Percentiles rank a stretch among this genome's conserved stretches.
phyloP scores from a whole-genome alignment of 2,797 vertebrate genomes.

The Erpetoichthys calabaricus region DNA sequence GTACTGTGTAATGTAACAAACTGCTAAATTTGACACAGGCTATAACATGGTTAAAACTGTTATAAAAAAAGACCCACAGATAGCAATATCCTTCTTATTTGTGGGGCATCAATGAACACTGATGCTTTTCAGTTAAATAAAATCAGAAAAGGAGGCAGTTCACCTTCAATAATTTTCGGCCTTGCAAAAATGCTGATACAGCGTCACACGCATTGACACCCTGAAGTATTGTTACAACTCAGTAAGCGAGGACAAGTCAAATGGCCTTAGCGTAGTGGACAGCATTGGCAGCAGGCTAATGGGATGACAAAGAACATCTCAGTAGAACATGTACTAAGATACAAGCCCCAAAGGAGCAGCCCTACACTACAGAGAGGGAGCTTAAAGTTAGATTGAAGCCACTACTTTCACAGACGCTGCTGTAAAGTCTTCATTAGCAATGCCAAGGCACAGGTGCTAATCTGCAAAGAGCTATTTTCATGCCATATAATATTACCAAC shows the following conservation, averaged over 20 bases:
- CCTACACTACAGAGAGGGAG: slow-evolving; percentile 6
- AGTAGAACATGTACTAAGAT: slow-evolving; percentile 2
- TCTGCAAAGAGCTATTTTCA: slow-evolving; percentile 41
- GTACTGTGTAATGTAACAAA: neutral
- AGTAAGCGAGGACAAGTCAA: slow-evolving; percentile 25
- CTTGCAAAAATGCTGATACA: neutral
- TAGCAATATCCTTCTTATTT: neutral
- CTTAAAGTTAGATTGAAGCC: slow-evolving; percentile 31
- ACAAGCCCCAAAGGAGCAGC: slow-evolving; percentile 1
- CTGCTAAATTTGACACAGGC: neutral
- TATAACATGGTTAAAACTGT: neutral
- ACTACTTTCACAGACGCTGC: slow-evolving; percentile 46
- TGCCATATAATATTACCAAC: slow-evolving; percentile 54
- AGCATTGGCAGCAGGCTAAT: slow-evolving; percentile 20
- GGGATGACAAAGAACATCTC: slow-evolving; percentile 1
- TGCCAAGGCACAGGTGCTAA: slow-evolving; percentile 29
- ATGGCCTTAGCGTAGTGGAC: slow-evolving; percentile 25
- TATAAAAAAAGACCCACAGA: neutral
- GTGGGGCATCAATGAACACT: neutral
- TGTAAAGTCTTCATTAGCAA: slow-evolving; percentile 43
- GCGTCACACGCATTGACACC: neutral
- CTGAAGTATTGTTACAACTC: slow-evolving; percentile 17
- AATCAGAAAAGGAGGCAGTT: slow-evolving; percentile 6
- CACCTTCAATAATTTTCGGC: neutral
- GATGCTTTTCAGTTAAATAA: neutral